These are phyloP conservation scores for Drosophila monieri DNA, from an alignment of 2,888 invertebrate species.

Conservation along the genomic window DNA sequence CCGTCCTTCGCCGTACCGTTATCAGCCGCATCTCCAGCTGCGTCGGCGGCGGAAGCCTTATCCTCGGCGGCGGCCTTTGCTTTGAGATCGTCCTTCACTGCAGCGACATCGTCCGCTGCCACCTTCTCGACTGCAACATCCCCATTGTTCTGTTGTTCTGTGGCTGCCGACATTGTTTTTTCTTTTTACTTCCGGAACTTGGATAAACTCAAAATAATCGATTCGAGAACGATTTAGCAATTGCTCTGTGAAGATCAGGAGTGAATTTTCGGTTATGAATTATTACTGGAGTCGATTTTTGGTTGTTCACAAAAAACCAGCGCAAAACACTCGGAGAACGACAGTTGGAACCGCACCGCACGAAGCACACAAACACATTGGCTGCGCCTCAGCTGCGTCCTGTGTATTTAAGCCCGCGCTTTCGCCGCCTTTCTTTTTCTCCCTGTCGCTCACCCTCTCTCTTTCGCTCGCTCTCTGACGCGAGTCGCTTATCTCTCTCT, in stretches of 20 bases:
- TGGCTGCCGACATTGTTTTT: conserved; percentile 88
- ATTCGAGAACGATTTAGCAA: conserved; percentile 45
- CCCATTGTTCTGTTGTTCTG: conserved; percentile 88
- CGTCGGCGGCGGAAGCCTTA: conserved; percentile 67
- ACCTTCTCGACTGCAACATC: conserved; percentile 91
- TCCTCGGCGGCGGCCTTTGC: conserved; percentile 79
- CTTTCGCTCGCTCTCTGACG: conserved; percentile 13
- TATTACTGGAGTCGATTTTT: conserved; percentile 38
- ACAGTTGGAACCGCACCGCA: conserved; percentile 78
- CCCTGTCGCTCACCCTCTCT: conserved; percentile 26
- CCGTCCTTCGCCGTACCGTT: conserved; percentile 77
- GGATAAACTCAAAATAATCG: conserved; percentile 60
- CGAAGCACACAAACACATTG: conserved; percentile 82
- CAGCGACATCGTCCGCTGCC: conserved; percentile 83
- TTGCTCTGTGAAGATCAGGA: conserved; percentile 67
- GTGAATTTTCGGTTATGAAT: conserved; percentile 23
- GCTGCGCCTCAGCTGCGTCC: conserved; percentile 66
- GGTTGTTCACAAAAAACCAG: conserved; percentile 75
- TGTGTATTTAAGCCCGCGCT: conserved; percentile 76
- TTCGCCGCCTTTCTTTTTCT: conserved; percentile 40
- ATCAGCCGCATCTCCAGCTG: conserved; percentile 78
- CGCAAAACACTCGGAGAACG: conserved; percentile 64
- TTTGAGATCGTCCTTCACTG: conserved; percentile 84
- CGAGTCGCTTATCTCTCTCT: conserved; percentile 29
- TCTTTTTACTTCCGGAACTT: conserved; percentile 45